Percentiles rank a stretch among this genome's conserved stretches.
Evolutionary conservation across 2,888 invertebrate species (phyloP).

Genomic region (Ashinkailepas kermadecensis): DNA sequence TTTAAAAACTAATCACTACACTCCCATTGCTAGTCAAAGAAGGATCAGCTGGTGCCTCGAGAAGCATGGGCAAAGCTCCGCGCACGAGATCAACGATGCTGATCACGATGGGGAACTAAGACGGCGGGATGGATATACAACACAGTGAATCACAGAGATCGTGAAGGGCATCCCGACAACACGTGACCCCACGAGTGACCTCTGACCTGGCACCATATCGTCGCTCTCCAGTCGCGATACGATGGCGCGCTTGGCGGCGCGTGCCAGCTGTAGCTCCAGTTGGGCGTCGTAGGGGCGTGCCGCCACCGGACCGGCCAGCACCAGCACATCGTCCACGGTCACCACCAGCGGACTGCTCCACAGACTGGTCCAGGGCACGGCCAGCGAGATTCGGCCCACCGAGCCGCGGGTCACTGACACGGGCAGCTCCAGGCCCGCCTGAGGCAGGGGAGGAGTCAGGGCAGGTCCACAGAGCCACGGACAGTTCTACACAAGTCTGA

Average conservation of each 20-base stretch:
- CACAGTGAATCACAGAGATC: too few relatives aligned
- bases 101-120: too few relatives aligned
- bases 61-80: too few relatives aligned
- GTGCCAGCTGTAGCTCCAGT: constrained; percentile 59
- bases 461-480: constrained; percentile 64
- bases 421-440: constrained; percentile 73
- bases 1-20: too few relatives aligned
- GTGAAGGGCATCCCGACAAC: too few relatives aligned
- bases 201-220: background rate
- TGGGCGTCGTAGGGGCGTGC: constrained; percentile 58
- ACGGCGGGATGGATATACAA: too few relatives aligned
- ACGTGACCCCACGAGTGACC: too few relatives aligned
- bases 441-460: constrained; percentile 32
- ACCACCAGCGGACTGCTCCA: constrained; percentile 65
- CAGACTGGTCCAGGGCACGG: constrained; percentile 70
- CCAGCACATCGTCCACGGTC: constrained; percentile 65
- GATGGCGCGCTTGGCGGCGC: constrained; percentile 64
- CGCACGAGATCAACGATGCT: too few relatives aligned
- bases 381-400: constrained; percentile 62
- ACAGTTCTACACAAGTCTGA: constrained; percentile 69
- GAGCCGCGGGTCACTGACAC: constrained; percentile 73
- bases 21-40: too few relatives aligned
- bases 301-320: constrained; percentile 64
- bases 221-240: constrained; percentile 54
- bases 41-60: too few relatives aligned